These are phyloP conservation scores for Champsocephalus esox DNA, from an alignment of 2,797 vertebrate species.

Conservation along the genomic window DNA sequence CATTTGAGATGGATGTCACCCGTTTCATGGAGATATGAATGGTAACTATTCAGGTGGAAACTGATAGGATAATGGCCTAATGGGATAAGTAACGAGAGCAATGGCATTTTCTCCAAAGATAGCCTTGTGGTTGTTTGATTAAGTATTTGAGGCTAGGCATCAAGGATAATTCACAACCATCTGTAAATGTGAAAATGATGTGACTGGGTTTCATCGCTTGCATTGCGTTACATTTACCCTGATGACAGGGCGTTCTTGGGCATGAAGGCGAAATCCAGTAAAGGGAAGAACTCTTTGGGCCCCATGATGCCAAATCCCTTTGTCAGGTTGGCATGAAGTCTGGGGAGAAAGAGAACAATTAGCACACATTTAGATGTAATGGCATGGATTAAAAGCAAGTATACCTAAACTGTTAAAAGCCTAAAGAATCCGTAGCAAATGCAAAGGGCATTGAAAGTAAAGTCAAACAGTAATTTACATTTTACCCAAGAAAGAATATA, in stretches of 20 bases:
- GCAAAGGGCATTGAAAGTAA: too few relatives aligned
- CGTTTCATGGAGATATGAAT: too few relatives aligned
- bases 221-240: constrained; percentile 81
- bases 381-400: background rate
- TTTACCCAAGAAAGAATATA: background rate
- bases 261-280: constrained; percentile 98
- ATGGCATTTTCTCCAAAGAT: too few relatives aligned
- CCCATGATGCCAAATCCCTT: constrained; percentile 97
- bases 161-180: background rate
- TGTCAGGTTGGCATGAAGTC: constrained; percentile 93
- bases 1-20: too few relatives aligned
- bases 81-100: too few relatives aligned
- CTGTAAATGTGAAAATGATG: background rate
- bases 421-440: background rate
- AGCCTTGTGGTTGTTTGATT: too few relatives aligned
- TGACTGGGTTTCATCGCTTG: background rate
- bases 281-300: constrained; percentile 96
- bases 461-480: background rate
- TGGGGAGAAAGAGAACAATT: constrained; percentile 55
- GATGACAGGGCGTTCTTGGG: constrained; percentile 93
- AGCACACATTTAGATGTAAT: background rate
- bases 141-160: too few relatives aligned
- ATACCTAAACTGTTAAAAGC: background rate
- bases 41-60: too few relatives aligned
- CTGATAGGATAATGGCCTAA: too few relatives aligned